Evolutionary conservation across 1,140 invertebrate species (phyloP).

Genomic region (Vanessa tameamea): DNA sequence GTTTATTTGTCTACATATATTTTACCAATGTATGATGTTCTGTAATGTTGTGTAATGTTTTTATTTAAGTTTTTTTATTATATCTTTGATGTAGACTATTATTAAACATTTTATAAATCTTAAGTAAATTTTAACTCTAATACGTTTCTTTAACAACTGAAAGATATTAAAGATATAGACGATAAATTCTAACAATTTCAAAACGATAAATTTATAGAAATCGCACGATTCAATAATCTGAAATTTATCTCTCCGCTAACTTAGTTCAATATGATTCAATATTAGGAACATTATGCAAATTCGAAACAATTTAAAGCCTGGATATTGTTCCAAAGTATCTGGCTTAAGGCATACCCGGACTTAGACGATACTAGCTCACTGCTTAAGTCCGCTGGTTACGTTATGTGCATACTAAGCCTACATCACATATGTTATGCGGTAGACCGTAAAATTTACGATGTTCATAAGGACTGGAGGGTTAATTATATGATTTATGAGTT

Average conservation of each 20-base stretch:
- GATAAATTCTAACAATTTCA: not conserved
- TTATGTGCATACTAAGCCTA: constrained; percentile 65
- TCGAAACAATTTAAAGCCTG: constrained; percentile 36
- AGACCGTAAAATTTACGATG: constrained; percentile 71
- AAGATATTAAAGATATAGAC: not conserved
- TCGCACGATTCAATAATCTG: not conserved
- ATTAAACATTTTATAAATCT: no score
- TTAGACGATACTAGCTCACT: constrained; percentile 28
- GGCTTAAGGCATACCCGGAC: constrained; percentile 23
- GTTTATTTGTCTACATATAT: no score
- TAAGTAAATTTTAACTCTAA: not conserved
- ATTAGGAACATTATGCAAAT: constrained; percentile 36
- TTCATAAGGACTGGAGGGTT: constrained; percentile 71
- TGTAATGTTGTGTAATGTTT: no score
- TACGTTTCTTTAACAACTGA: not conserved
- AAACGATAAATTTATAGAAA: not conserved
- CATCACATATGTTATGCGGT: constrained; percentile 61
- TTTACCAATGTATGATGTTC: no score
- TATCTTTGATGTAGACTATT: no score
- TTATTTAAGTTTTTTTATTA: no score
- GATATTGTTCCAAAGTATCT: constrained; percentile 37
- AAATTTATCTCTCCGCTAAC: constrained; percentile 7
- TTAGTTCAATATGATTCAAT: constrained; percentile 38
- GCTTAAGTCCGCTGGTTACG: constrained; percentile 48
- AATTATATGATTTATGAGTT: constrained; percentile 74